Evolutionary conservation across 2,797 vertebrate species (phyloP), one percentile per base, ranked within the genome.

Genomic region (Carapus acus): DNA sequence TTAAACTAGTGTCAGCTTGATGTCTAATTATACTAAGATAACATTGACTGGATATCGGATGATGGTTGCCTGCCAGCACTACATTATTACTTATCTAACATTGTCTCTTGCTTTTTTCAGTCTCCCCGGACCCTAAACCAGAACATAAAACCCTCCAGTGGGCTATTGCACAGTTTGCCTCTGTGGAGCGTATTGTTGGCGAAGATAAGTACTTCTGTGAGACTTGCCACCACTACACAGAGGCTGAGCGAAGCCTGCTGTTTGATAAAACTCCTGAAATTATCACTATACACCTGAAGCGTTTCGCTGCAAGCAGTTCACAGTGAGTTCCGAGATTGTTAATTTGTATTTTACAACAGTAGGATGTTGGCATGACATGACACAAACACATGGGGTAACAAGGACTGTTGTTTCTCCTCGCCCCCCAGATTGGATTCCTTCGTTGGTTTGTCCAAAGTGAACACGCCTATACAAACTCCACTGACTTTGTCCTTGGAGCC

Each of bases 161-260:
- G 94, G 94, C 96, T 44, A 94, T 98, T 60, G 93, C 89, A 27
- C 94, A 98, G 78, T 99, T 99, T 83, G 96, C 96, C 0, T 98
- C 94, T 0, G 94, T 98, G 83, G 96, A 99, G 80, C 91, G 96
- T 73, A 97, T 99, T 56, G 92, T 94, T 27, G 96, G 96, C 37
- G 91, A 97, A 79, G 96, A 99, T 78, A 99, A 99, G 64, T 99
- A 99, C 73, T 99, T 96, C 86, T 98, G 96, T 58, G 96, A 99
- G 81, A 97, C 93, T 22, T 99, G 96, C 67, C 91, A 84, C 59
- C 96, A 99, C 68, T 98, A 99, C 83, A 88, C 96, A 0, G 96
- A 99, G 86, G 96, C 96, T 0, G 96, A 99, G 82, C 87, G 96
- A 63, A 98, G 95, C 77, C 92, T 98, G 47, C 78, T 97, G 60